phyloP scores from a whole-genome alignment of 2,113 vertebrate genomes.

The Lucifuga dentata region DNA sequence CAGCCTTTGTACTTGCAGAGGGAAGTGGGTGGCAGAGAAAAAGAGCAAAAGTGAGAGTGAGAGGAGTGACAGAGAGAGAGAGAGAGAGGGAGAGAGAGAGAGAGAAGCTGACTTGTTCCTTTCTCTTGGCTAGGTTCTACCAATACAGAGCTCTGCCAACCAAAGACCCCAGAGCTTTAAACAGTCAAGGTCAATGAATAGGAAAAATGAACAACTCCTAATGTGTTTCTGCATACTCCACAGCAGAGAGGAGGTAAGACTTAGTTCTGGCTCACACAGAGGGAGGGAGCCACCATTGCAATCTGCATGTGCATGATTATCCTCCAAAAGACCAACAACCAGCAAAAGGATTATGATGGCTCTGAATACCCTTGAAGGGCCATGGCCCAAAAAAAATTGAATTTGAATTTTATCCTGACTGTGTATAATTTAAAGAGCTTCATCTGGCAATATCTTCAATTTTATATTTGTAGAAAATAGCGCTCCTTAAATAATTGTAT shows the following conservation, averaged over 20 bases:
- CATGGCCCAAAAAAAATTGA: conserved; percentile 15
- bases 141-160: conserved; percentile 55
- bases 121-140: conserved; percentile 58
- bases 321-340: conserved; percentile 17
- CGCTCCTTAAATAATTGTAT: background rate
- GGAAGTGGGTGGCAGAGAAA: conserved; percentile 71
- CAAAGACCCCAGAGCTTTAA: conserved; percentile 53
- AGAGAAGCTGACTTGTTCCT: conserved; percentile 58
- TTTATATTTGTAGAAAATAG: background rate
- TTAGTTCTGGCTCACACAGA: conserved; percentile 46
- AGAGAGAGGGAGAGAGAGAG: conserved; percentile 25
- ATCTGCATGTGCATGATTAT: conserved; percentile 24
- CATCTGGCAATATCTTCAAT: background rate
- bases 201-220: conserved; percentile 68
- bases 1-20: conserved; percentile 71
- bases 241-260: conserved; percentile 3
- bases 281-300: conserved; percentile 60
- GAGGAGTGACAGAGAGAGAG: conserved; percentile 51
- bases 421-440: background rate
- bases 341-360: conserved; percentile 34
- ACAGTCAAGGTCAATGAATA: conserved; percentile 71
- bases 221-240: conserved; percentile 48
- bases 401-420: conserved; percentile 21
- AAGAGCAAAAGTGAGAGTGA: conserved; percentile 47
- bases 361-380: conserved; percentile 61